Percentiles rank a stretch among this genome's conserved stretches.
These are phyloP conservation scores for Mola mola DNA, from an alignment of 2,113 vertebrate genomes.

Conservation along the genomic window DNA sequence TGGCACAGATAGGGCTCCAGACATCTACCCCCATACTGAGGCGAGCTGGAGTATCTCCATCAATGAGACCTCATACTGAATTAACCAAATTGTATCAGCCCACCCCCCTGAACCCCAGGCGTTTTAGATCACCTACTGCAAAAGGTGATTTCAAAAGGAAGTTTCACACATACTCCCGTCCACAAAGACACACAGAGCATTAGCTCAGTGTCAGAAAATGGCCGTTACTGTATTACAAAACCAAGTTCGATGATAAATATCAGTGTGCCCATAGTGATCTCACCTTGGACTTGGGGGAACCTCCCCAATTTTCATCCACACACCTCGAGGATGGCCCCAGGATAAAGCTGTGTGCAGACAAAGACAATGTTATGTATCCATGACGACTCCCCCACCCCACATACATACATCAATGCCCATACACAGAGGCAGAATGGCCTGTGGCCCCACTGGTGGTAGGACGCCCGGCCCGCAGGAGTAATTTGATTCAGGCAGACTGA, in stretches of 20 bases:
- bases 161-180: neutral
- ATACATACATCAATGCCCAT: neutral
- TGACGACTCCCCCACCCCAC: neutral
- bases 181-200: neutral
- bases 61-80: slow-evolving; percentile 34
- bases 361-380: neutral
- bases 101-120: neutral
- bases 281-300: slow-evolving; percentile 99
- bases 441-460: slow-evolving; percentile 16
- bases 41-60: slow-evolving; percentile 1
- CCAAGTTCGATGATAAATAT: neutral
- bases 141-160: slow-evolving; percentile 2
- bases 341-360: slow-evolving; percentile 85
- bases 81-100: slow-evolving; percentile 25
- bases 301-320: slow-evolving; percentile 99
- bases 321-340: slow-evolving; percentile 97
- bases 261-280: slow-evolving; percentile 39
- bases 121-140: slow-evolving; percentile 25
- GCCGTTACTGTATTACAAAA: neutral
- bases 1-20: slow-evolving; percentile 37
- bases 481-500: slow-evolving; percentile 52
- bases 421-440: slow-evolving; percentile 2
- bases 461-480: slow-evolving; percentile 35
- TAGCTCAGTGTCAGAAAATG: neutral
- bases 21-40: neutral